Percentiles rank a stretch among this genome's conserved stretches.
Conservation (phyloP, 2,888 invertebrate species). For the Phlogophora meticulosa region DNA sequence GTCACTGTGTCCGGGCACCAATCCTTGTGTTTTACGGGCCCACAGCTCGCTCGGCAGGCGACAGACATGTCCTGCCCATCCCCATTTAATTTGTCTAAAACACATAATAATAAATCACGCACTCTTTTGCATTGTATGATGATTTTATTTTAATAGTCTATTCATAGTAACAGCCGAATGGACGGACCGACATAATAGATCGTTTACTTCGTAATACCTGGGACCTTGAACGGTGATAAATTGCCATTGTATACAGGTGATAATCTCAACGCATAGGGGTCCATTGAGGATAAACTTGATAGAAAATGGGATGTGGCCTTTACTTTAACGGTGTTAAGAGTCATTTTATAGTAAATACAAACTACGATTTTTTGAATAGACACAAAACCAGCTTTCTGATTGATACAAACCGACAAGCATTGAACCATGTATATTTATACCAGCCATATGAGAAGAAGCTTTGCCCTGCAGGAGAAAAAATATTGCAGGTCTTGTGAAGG, state of each 20-base stretch:
- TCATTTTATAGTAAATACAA: background rate
- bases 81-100: slow-evolving; percentile 28
- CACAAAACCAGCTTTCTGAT: no score
- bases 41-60: no score
- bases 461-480: no score
- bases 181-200: slow-evolving; percentile 27
- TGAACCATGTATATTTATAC: no score
- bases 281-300: slow-evolving; percentile 21
- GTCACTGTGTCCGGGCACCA: no score
- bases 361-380: no score
- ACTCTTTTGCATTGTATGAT: slow-evolving; percentile 44
- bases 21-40: no score
- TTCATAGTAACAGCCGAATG: slow-evolving; percentile 24
- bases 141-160: slow-evolving; percentile 45
- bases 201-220: slow-evolving; percentile 42
- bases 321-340: background rate
- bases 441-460: no score
- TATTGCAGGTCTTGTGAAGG: no score
- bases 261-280: slow-evolving; percentile 32
- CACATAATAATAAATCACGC: slow-evolving; percentile 39
- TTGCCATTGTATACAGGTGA: slow-evolving; percentile 43
- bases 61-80: no score
- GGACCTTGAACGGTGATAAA: slow-evolving; percentile 23
- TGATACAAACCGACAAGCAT: no score
- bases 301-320: background rate